Base-by-base conservation (phyloP, 2,797 vertebrate species). In the Cyclura pinguis region DNA sequence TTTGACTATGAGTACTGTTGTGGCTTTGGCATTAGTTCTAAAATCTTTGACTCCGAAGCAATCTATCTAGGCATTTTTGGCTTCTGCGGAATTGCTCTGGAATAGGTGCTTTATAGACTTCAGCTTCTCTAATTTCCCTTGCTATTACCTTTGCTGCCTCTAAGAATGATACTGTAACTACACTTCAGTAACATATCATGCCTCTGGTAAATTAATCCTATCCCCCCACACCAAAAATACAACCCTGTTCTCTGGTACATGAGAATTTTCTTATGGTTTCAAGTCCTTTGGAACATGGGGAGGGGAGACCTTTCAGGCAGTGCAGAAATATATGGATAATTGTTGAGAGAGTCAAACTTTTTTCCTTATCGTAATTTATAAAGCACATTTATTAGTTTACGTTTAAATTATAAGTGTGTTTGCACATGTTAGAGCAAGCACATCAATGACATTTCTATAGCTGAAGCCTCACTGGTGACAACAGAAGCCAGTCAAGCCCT, bases 401-500 rank as follows among this genome's bases (percentile, higher is more conserved):
- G 38, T 47, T 94, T 5, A 1, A 95, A 85, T 78, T 93, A 89
- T 94, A 93, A 92, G 84, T 38, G 0, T 83, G 0, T 35, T 88
- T 13, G 87, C 72, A 32, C 69, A 29, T 77, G 32, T 88, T 91
- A 91, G 84, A 1, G 18, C 74, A 78, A 47, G 73, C 3, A 69
- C 84, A 52, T 6, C 67, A 27, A 0, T 6, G 81, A 14, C 76
- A 38, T 90, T 92, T 87, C 91, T 83, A 62, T 84, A 64, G 88
- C n/a, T 82, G 88, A 86, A 24, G 9, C 22, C 29, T 29, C 1
- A 73, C 16, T 22, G 57, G 0, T 32, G 90, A 50, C 0, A 91
- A 93, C 84, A 6, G 0, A 57, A 57, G n/a, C 72, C n/a, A 77
- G 85, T 89, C 94, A 91, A 55, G 91, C 87, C 95, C n/a, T 35